Percentiles rank a stretch among this genome's conserved stretches.
Evolutionary conservation across 2,888 invertebrate genomes (phyloP).

Genomic region (Eumacrocentrus americanus): DNA sequence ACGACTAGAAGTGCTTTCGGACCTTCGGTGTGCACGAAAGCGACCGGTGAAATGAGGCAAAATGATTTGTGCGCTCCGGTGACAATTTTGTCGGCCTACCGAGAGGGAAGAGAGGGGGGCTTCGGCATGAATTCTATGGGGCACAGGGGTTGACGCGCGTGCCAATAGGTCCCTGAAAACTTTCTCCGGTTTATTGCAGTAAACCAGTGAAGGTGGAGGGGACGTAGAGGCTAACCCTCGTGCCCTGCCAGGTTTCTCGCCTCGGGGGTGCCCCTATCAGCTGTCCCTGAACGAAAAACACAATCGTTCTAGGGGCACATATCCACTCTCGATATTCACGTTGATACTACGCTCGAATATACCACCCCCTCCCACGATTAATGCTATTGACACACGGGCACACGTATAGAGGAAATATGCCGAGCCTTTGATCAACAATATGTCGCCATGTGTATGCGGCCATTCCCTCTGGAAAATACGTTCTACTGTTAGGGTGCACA

Average conservation of each 20-base stretch:
- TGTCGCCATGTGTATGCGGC: background rate
- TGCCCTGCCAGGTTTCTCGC: conserved; percentile 14
- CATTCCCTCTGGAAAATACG: background rate
- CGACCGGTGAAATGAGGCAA: conserved; percentile 47
- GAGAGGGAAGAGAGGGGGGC: conserved; percentile 24
- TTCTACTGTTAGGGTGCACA: background rate
- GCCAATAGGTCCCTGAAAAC: conserved; percentile 56
- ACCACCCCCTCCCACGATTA: conserved; percentile 56
- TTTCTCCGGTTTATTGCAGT: conserved; percentile 53
- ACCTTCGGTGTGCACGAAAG: conserved; percentile 20
- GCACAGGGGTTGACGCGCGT: conserved; percentile 45
- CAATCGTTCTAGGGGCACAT: conserved; percentile 27
- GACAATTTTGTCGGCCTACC: conserved; percentile 48
- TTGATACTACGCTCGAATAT: conserved; percentile 33
- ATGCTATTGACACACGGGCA: conserved; percentile 54
- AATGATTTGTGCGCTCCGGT: conserved; percentile 53
- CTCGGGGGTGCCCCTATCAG: conserved; percentile 49
- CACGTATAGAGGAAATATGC: conserved; percentile 19
- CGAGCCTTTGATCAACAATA: conserved; percentile 18
- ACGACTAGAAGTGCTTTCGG: conserved; percentile 36
- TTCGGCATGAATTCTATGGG: conserved; percentile 9
- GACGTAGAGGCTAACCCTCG: conserved; percentile 27
- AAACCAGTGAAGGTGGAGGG: conserved; percentile 29
- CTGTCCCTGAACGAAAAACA: conserved; percentile 47
- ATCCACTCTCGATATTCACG: conserved; percentile 33